These are phyloP conservation scores for Meriones unguiculatus DNA, from an alignment of 2,113 vertebrate genomes.

Conservation along the genomic window DNA sequence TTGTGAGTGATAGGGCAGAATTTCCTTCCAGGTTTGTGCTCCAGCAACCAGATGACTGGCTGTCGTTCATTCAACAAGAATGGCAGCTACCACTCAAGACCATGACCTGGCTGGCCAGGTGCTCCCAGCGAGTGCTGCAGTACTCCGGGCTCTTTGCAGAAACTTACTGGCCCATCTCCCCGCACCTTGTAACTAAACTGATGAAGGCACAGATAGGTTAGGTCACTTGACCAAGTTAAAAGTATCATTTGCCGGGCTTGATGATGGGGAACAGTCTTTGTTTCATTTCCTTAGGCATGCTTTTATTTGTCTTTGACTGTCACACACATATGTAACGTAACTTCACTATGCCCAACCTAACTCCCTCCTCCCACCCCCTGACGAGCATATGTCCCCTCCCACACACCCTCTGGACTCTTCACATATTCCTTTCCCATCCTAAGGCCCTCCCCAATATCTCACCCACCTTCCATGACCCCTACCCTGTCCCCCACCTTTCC, in stretches of 20 bases:
- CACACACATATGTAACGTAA: not conserved
- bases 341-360: not conserved
- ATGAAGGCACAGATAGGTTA: not conserved
- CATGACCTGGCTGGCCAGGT: not conserved
- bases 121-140: not conserved
- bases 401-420: not conserved
- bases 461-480: not conserved
- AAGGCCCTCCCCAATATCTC: not conserved
- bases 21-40: not conserved
- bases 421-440: not conserved
- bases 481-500: not conserved
- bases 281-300: not conserved
- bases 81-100: not conserved
- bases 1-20: not conserved
- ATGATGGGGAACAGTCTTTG: not conserved
- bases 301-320: not conserved
- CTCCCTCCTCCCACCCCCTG: too few species aligned
- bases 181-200: not conserved
- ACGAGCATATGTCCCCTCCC: not conserved
- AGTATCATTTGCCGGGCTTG: not conserved
- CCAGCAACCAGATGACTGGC: not conserved
- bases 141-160: not conserved
- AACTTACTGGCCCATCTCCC: not conserved
- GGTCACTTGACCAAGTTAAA: conserved; percentile 4
- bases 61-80: not conserved